Evolutionary conservation across 1,140 invertebrate genomes (phyloP), one percentile per base, ranked within the genome.

Genomic region (Drosophila sturtevanti): DNA sequence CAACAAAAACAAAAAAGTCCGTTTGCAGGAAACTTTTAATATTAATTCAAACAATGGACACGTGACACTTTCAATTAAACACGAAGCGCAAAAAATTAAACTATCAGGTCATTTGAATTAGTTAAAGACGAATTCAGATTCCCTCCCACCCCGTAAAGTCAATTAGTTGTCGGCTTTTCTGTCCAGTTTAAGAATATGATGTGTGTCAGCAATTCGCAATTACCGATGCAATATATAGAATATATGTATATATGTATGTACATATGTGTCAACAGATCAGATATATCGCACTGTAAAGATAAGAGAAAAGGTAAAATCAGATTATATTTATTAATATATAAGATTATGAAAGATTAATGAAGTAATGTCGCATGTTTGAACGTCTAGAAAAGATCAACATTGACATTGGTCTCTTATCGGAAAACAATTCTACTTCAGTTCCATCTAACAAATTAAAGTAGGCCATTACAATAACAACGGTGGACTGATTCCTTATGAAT

Each of bases 151-250:
- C 60, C 63, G 64, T 72, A 80, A 81, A 72, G 71, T 86, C 61
- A 86, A 86, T 86, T 86, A 84, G 63, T 52, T 52, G 75, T 72
- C 65, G 80, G 60, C 68, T 59, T 69, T 63, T 68, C 61, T 14
- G 37, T 60, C 41, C 68, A 85, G 68, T 77, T 87, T 72, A 62
- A 6, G 27, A 51, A 54, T 68, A 76, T 82, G 79, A 75, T 75
- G 56, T 82, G 63, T 87, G 79, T 86, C 84, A 76, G 65, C 82
- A 87, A 79, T 86, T 87, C 79, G 75, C 54, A 68, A 51, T 48
- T 58, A 21, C 4, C 3, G 1, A 3, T 31, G 27, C 55, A 59
- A 55, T 63, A 77, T 44, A 21, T 48, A 14, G 37, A 38, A 11
- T 38, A 12, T 44, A 6, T 0, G 11, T 12, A 18, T 12, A 18